Base-by-base conservation (phyloP, 2,888 invertebrate genomes). In the Boloria selene region DNA sequence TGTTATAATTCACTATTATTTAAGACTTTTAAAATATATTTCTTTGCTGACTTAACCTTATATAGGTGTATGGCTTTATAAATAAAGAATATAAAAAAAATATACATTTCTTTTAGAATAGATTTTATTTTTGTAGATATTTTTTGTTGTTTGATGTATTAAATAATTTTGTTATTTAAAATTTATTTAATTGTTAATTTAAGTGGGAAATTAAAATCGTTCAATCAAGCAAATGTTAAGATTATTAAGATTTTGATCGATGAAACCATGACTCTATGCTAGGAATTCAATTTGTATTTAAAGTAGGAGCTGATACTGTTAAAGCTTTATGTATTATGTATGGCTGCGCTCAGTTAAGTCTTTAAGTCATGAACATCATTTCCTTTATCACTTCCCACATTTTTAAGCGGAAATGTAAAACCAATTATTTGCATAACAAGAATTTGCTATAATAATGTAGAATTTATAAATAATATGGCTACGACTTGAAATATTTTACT, bases 271-370 rank as follows among this genome's bases (percentile, higher is more conserved):
- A 69, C 61, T 68, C 51, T 59, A n/a, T 47, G 62, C 51, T 54
- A 65, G 67, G 64, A 67, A 69, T 68, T 65, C 70, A 52, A 65
- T 70, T 70, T 70, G 70, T 70, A 68, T 70, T 70, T 70, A 61
- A 64, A 70, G 65, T 63, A 60, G 56, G 42, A n/a, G 56, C 58
- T 61, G 70, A 68, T 68, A 68, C 68, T 70, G 70, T 69, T 69
- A 69, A 66, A 62, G 58, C 65, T 64, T 59, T 68, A 65, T 71
- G 67, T 72, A 68, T 70, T 69, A 70, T 70, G 68, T 70, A 70
- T 70, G 52, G 44, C 65, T 68, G 70, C 68, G 44, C 61, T 63
- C 65, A 59, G 65, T 67, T 68, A 68, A 70, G 61, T 62, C 66
- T 64, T 60, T 61, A 68, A 70, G 70, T 70, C 70, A 68, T 70